Base-by-base conservation (phyloP, 2,888 invertebrate species). In the Drosophila hawaiiensis region DNA sequence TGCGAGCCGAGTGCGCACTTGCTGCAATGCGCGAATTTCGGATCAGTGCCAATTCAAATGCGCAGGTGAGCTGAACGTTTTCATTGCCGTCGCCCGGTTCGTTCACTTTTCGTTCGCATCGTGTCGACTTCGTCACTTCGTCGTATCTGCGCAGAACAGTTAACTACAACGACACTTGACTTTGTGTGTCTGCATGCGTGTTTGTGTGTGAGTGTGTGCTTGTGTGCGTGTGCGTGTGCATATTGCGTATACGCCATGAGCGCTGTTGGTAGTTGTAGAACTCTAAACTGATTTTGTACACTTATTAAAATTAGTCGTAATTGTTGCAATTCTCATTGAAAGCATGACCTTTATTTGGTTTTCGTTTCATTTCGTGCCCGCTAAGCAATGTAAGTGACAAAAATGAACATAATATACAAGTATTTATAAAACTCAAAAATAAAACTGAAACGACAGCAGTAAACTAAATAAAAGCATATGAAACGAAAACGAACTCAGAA, bases 21-120 rank as follows among this genome's bases (percentile, higher is more conserved):
- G 76, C 70, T 82, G 84, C 91, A 83, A 37, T 83, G 83, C 81
- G 68, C 81, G 68, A 85, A 85, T 91, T 73, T 49, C 72, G 65
- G 78, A 77, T 87, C 83, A 89, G 91, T 91, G 87, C 80, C 78
- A 90, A 89, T 79, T 78, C 78, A 90, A 77, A 86, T 80, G 91
- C 83, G 71, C 91, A 91, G 84, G 86, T 89, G 89, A 89, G 87
- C 82, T 82, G 87, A 86, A 89, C 91, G 84, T 83, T 60, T 50
- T 50, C 56, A 56, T 65, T 59, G 76, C 29, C 53, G 60, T 66
- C 65, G 58, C 56, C 63, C 53, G 35, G 9, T 58, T 61, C 66
- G 43, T 63, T 63, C 1, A 41, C 22, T 58, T 10, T 52, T 61
- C 37, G 60, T 29, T 43, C 47, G 41, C 50, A 62, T 68, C 54